These are phyloP conservation scores for Jacana jacana DNA, from an alignment of 2,113 vertebrate genomes.

Conservation along the genomic window DNA sequence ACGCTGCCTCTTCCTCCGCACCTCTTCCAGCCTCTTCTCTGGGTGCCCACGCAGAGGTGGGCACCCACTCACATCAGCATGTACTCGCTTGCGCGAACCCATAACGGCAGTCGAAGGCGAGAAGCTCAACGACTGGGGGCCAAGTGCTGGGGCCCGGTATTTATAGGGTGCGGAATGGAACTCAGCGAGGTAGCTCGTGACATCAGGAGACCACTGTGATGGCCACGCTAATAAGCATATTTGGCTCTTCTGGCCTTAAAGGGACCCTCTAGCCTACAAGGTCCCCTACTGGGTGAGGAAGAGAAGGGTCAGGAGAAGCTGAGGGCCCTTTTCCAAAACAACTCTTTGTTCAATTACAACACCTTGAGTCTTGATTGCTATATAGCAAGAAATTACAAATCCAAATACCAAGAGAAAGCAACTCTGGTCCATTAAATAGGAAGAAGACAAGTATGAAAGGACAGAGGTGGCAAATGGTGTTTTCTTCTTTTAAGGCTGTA, in stretches of 20 bases:
- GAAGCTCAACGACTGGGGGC: not conserved
- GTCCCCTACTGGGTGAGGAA: too few species aligned
- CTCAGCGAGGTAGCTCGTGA: fast-evolving
- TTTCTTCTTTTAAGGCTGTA: not conserved
- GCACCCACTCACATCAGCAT: fast-evolving
- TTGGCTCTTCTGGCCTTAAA: too few species aligned
- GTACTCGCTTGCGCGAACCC: too few species aligned
- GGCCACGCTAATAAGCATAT: too few species aligned
- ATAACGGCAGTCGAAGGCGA: too few species aligned
- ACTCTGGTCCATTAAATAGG: not conserved
- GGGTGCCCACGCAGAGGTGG: too few species aligned
- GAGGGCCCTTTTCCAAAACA: too few species aligned
- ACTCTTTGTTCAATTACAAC: not conserved
- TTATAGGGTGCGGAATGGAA: not conserved
- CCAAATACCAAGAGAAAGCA: not conserved
- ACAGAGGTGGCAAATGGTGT: not conserved
- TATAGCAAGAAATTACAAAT: not conserved
- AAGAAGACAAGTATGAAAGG: not conserved
- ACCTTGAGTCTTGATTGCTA: not conserved
- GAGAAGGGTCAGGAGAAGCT: too few species aligned
- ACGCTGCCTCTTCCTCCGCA: not conserved
- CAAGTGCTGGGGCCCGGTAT: not conserved
- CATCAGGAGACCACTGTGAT: too few species aligned
- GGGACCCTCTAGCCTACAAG: too few species aligned
- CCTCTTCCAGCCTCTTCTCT: fast-evolving